Conservation (phyloP, 2,113 vertebrate species). For the Capreolus pygargus region DNA sequence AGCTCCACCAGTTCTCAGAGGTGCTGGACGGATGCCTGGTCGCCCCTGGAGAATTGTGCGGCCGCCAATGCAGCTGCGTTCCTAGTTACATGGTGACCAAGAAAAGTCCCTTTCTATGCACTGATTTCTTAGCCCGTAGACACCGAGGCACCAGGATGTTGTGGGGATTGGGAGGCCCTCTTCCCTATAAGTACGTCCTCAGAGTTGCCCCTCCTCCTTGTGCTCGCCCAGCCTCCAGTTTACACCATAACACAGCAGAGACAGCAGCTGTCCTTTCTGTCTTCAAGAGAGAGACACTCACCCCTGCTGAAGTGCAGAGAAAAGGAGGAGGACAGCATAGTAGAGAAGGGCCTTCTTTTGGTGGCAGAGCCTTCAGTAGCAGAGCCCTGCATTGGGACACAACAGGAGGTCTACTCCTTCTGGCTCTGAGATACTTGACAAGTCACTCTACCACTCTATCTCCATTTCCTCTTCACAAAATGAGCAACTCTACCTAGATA, state of each 20-base stretch:
- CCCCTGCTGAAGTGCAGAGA: not conserved
- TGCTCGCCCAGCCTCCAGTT: not conserved
- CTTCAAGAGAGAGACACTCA: not conserved
- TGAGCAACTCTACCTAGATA: not conserved
- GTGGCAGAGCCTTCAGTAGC: not conserved
- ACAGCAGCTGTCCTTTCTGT: not conserved
- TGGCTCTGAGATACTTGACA: not conserved
- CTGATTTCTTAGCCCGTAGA: constrained; percentile 56
- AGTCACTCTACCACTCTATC: not conserved
- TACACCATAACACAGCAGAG: not conserved
- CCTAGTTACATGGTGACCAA: constrained; percentile 49
- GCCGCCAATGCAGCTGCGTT: constrained; percentile 54
- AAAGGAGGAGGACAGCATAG: not conserved
- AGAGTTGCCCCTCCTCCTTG: not conserved
- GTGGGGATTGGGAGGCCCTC: not conserved
- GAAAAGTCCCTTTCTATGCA: constrained; percentile 56
- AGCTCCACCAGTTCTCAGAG: not conserved
- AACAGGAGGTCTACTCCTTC: not conserved
- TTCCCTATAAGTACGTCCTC: constrained; percentile 1
- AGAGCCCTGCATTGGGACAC: not conserved
- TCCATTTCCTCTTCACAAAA: not conserved
- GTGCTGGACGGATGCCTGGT: constrained; percentile 35
- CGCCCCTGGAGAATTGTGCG: constrained; percentile 58
- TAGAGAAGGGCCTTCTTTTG: not conserved
- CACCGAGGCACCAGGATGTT: constrained; percentile 60